Evolutionary conservation across 2,888 invertebrate genomes (phyloP), one percentile per base, ranked within the genome.

Genomic region (Agrenia bidenticulata): DNA sequence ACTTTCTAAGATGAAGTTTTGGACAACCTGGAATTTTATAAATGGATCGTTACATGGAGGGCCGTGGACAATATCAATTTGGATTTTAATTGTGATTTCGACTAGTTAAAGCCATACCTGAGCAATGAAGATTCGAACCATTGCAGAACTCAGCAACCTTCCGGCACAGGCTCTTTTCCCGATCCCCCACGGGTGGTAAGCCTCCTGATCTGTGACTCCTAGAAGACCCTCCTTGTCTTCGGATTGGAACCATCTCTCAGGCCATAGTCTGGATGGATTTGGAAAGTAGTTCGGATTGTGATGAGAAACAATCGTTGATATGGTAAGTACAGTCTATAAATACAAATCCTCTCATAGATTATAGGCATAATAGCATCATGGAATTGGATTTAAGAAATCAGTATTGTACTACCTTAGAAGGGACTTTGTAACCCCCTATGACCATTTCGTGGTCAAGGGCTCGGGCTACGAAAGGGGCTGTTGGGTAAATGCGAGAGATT

Each of bases 351-450:
- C n/a, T n/a, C n/a, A 32, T 41, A 37, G 15, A 27, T 37, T 37
- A 2, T 23, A 57, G n/a, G n/a, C 21, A 2, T 32, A 5, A n/a
- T n/a, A n/a, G n/a, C n/a, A n/a, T n/a, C n/a, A n/a, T n/a, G n/a
- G n/a, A n/a, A n/a, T n/a, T n/a, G n/a, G n/a, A n/a, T n/a, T n/a
- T n/a, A n/a, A n/a, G n/a, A n/a, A n/a, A n/a, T n/a, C n/a, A n/a
- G n/a, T n/a, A n/a, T n/a, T n/a, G n/a, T n/a, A n/a, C n/a, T 63
- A 66, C 66, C 27, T 59, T 58, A 19, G 63, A 50, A 19, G 41
- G 53, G 17, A 66, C 39, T 17, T 15, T 24, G 17, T 63, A 66
- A 0, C 37, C 63, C 7, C 66, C 66, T 2, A 55, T 23, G 0
- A 59, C 63, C 21, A 62, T 49, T 11, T 32, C 53, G 17, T 13